Evolutionary conservation across 2,888 invertebrate species (phyloP).

Genomic region (Heliconius sara): DNA sequence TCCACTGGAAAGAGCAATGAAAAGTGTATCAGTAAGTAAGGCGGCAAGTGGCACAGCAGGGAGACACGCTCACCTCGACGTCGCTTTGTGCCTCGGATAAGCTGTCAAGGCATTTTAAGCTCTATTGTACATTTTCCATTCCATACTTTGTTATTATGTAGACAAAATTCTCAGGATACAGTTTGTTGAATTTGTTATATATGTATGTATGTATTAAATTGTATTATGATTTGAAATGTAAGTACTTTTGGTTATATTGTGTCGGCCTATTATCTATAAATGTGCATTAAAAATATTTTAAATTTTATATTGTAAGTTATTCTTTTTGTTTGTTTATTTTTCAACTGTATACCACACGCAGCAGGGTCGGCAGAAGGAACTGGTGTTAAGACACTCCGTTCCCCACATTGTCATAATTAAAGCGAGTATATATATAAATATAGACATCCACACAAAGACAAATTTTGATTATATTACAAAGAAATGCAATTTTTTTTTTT

Average conservation of each 20-base stretch:
- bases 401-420: no score
- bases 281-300: no score
- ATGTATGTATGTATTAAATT: conserved; percentile 17
- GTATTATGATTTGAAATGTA: background rate
- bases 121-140: conserved; percentile 45
- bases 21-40: conserved; percentile 53
- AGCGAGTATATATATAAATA: no score
- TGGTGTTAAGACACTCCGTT: no score
- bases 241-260: background rate
- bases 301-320: no score
- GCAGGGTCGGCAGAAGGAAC: no score
- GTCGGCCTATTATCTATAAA: no score
- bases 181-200: conserved; percentile 27
- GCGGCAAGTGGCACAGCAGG: conserved; percentile 51
- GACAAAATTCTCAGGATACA: conserved; percentile 39
- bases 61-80: conserved; percentile 40
- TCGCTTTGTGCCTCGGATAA: conserved; percentile 55
- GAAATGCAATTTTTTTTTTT: no score
- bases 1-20: conserved; percentile 33
- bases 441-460: no score
- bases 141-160: conserved; percentile 40
- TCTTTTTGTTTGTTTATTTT: no score
- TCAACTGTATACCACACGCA: no score
- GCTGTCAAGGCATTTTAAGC: conserved; percentile 53
- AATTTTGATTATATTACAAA: no score